Percentiles rank a stretch among this genome's conserved stretches.
phyloP scores from a whole-genome alignment of 2,797 vertebrate species.

The Neostethus bicornis region DNA sequence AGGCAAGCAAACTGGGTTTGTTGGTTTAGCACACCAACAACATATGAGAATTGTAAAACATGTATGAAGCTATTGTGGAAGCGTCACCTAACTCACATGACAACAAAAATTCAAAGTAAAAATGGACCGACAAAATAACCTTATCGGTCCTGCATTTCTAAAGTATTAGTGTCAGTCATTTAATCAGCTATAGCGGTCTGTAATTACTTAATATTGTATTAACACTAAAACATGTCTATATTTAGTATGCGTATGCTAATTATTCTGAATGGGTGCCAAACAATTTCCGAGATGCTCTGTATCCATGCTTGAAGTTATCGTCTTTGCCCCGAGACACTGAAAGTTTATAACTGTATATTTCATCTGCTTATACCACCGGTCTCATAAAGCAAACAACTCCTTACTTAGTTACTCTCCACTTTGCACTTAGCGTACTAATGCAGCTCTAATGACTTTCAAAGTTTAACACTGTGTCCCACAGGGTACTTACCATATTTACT shows the following conservation, averaged over 20 bases:
- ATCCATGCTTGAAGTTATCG: conserved; percentile 26
- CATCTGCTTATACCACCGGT: conserved; percentile 42
- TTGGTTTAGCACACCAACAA: too few relatives aligned
- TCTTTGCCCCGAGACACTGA: conserved; percentile 26
- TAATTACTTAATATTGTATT: too few relatives aligned
- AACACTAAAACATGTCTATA: too few relatives aligned
- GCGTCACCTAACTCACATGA: too few relatives aligned
- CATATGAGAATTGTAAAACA: too few relatives aligned
- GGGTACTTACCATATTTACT: conserved; percentile 47
- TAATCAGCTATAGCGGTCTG: too few relatives aligned
- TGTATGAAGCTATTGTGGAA: too few relatives aligned
- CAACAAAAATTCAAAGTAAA: too few relatives aligned
- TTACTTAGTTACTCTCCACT: conserved; percentile 60
- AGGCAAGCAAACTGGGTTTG: too few relatives aligned
- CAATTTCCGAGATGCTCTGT: conserved; percentile 6
- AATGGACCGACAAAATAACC: too few relatives aligned
- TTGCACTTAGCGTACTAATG: conserved; percentile 62
- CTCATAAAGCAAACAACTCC: conserved; percentile 65
- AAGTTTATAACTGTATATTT: conserved; percentile 25
- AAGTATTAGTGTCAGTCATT: too few relatives aligned
- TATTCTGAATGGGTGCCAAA: conserved; percentile 1
- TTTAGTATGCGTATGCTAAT: not conserved
- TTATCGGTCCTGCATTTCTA: too few relatives aligned
- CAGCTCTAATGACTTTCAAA: conserved; percentile 59
- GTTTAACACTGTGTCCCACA: conserved; percentile 53